A percentile compares a stretch with the other conserved stretches of the same genome.
Evolutionary conservation across 2,113 vertebrate species (phyloP).

Genomic region (Engystomops pustulosus): DNA sequence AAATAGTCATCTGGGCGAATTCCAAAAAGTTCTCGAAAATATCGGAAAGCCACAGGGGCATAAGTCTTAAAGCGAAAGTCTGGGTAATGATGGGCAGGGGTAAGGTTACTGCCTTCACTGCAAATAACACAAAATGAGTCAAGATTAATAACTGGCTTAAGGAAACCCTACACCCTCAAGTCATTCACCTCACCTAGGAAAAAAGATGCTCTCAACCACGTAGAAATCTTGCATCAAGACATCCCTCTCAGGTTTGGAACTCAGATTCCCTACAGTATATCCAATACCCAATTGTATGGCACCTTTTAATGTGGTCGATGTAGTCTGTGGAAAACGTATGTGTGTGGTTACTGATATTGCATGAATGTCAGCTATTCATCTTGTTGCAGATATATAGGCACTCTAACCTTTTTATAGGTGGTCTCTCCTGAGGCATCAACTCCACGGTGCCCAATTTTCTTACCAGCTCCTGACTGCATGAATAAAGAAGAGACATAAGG

Average conservation of each 20-base stretch:
- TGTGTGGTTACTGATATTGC: neutral
- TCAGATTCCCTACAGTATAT: conserved; percentile 96
- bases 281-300: conserved; percentile 99
- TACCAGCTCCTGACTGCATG: conserved; percentile 82
- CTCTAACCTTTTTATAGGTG: conserved; percentile 93
- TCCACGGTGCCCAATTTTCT: conserved; percentile 91
- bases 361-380: neutral
- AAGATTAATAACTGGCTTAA: neutral
- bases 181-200: conserved; percentile 83
- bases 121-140: neutral
- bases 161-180: neutral
- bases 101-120: conserved; percentile 98
- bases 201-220: conserved; percentile 98
- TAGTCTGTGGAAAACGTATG: conserved; percentile 79
- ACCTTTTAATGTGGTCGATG: conserved; percentile 94
- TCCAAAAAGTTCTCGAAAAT: conserved; percentile 97
- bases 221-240: conserved; percentile 99
- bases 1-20: conserved; percentile 98
- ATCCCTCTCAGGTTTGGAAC: conserved; percentile 96
- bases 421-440: conserved; percentile 97
- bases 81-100: conserved; percentile 94
- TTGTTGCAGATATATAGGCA: neutral
- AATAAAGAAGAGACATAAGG: conserved; percentile 79
- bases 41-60: conserved; percentile 96
- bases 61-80: conserved; percentile 99